Evolutionary conservation across 2,113 vertebrate species (phyloP), one percentile per base, ranked within the genome.

Genomic region (Copsychus sechellarum): DNA sequence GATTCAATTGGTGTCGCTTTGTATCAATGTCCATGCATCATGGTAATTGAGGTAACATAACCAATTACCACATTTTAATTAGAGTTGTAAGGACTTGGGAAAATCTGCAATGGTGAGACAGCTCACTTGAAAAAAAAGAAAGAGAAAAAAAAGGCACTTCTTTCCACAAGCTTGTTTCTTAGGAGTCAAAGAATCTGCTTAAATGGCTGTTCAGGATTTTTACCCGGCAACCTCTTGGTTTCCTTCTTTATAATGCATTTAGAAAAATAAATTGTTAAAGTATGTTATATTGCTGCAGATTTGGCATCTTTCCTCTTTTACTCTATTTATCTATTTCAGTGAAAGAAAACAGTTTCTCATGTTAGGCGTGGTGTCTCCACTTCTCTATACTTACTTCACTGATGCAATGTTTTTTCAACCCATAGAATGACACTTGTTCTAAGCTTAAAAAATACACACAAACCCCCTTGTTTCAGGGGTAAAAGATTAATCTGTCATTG

Each of bases 11-110:
- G 96, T 98, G 98, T 98, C 97, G 83, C 97, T 98, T 98, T 97
- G 97, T 98, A 98, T 98, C 97, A 98, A 96, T 98, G 98, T 98
- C 98, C 97, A 97, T 97, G 98, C 97, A 97, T 98, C 98, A 98
- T 97, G 98, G 98, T 98, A 98, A 98, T 98, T 98, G 98, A 98
- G 98, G 98, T 98, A 98, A 98, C 98, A 98, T 97, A 98, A 98
- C 98, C 98, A 98, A 98, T 98, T 98, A 98, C 98, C 98, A 97
- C 98, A 97, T 98, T 98, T 98, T 98, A 98, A 98, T 98, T 98
- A 98, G 98, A 98, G 97, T 98, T 98, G 97, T 97, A 98, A 98
- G 97, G 96, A 98, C 98, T 98, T 97, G 97, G 97, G 97, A 97
- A 98, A 97, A 98, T 97, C 95, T 96, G 95, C 93, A 96, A 40